A percentile compares a stretch with the other conserved stretches of the same genome.
Evolutionary conservation across 2,797 vertebrate genomes (phyloP).

Genomic region (Spea hammondii): DNA sequence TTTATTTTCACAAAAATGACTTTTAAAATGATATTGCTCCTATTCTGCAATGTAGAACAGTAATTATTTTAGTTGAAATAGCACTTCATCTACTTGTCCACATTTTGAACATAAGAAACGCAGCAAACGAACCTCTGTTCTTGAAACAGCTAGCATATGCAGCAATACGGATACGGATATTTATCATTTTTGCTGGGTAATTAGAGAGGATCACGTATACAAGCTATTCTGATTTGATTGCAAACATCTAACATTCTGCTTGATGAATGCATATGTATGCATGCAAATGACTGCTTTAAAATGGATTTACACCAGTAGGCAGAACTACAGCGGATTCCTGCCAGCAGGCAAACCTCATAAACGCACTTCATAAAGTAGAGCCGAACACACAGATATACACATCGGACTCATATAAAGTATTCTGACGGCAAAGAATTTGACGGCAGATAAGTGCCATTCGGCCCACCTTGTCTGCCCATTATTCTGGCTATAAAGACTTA

Average conservation of each 20-base stretch:
- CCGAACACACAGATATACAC: no score
- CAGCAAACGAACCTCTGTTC: neutral
- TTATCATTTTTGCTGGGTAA: neutral
- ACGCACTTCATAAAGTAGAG: no score
- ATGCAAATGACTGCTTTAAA: neutral
- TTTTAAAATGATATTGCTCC: no score
- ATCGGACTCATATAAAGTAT: no score
- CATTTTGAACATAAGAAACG: neutral
- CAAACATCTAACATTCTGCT: neutral
- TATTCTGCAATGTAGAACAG: constrained; percentile 1
- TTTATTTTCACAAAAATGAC: no score
- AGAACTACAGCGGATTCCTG: neutral
- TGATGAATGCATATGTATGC: constrained; percentile 1
- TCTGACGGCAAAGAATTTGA: no score
- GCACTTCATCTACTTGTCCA: constrained; percentile 22
- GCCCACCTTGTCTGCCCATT: no score
- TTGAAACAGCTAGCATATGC: neutral
- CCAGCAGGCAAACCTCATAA: neutral
- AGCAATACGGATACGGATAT: neutral
- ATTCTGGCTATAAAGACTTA: no score
- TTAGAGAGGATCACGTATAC: constrained; percentile 10
- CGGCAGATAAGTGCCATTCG: no score
- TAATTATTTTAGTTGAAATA: constrained; percentile 42
- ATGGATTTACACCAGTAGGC: neutral
- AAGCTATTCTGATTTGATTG: neutral